Evolutionary conservation across 1,140 invertebrate species (phyloP).

Genomic region (Ostrea edulis): DNA sequence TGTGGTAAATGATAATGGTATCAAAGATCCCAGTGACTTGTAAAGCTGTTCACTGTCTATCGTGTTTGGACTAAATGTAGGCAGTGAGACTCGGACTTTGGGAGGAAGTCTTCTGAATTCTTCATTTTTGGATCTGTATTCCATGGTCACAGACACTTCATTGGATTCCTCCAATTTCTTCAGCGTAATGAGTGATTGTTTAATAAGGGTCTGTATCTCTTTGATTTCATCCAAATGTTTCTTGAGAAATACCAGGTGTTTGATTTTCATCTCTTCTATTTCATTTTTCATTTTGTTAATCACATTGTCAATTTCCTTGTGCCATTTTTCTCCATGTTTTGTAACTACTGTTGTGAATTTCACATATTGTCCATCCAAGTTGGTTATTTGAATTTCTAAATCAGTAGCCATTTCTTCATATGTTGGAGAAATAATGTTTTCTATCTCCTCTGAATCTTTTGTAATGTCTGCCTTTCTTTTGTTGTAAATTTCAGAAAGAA

Average conservation of each 20-base stretch:
- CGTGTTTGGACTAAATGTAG: not conserved
- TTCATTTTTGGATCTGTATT: not conserved
- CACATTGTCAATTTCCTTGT: not conserved
- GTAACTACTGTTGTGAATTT: not conserved
- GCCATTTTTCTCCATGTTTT: not conserved
- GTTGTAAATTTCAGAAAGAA: not conserved
- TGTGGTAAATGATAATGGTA: not conserved
- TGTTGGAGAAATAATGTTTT: not conserved
- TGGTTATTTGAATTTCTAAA: not conserved
- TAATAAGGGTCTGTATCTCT: not conserved
- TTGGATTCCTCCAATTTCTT: not conserved
- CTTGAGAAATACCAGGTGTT: not conserved
- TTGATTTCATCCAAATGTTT: slow-evolving; percentile 25
- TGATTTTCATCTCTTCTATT: not conserved
- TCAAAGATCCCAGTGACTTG: not conserved
- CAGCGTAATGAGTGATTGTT: not conserved
- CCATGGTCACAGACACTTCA: not conserved
- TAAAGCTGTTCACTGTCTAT: not conserved
- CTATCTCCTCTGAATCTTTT: not conserved
- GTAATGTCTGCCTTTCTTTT: not conserved
- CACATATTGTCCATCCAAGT: not conserved
- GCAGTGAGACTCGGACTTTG: not conserved
- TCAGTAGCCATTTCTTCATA: not conserved
- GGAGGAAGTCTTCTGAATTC: not conserved
- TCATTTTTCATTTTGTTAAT: not conserved